Conservation (phyloP, 2,113 vertebrate species). For the Gasterosteus aculeatus region DNA sequence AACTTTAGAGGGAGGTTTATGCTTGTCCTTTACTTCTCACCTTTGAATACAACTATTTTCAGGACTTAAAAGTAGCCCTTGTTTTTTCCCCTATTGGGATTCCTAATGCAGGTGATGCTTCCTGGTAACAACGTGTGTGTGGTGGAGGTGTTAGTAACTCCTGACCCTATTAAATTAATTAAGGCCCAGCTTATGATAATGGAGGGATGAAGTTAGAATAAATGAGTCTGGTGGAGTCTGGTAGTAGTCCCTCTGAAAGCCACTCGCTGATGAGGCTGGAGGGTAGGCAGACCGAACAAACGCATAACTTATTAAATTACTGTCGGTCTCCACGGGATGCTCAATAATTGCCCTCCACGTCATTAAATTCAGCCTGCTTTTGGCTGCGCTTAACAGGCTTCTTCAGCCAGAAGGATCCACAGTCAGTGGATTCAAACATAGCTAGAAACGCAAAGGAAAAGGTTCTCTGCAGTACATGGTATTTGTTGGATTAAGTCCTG, state of each 20-base stretch:
- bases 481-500: no score
- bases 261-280: slow-evolving; percentile 64
- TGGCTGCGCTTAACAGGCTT: slow-evolving; percentile 55
- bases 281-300: slow-evolving; percentile 64
- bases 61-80: no score
- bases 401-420: slow-evolving; percentile 6
- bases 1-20: no score
- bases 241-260: slow-evolving; percentile 65
- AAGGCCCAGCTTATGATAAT: slow-evolving; percentile 77
- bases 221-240: slow-evolving; percentile 39
- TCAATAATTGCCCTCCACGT: slow-evolving; percentile 77
- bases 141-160: slow-evolving; percentile 77
- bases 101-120: slow-evolving; percentile 60
- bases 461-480: background rate
- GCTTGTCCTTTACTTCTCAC: no score
- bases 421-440: slow-evolving; percentile 3
- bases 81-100: slow-evolving; percentile 1
- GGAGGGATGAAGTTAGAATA: slow-evolving; percentile 25
- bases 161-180: slow-evolving; percentile 85
- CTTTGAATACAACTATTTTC: no score
- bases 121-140: slow-evolving; percentile 66
- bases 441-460: background rate
- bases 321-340: slow-evolving; percentile 70
- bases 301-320: slow-evolving; percentile 81
- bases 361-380: slow-evolving; percentile 75